Percentiles rank a stretch among this genome's conserved stretches.
Evolutionary conservation across 2,888 invertebrate genomes (phyloP).

Genomic region (Nomada hirtipes): DNA sequence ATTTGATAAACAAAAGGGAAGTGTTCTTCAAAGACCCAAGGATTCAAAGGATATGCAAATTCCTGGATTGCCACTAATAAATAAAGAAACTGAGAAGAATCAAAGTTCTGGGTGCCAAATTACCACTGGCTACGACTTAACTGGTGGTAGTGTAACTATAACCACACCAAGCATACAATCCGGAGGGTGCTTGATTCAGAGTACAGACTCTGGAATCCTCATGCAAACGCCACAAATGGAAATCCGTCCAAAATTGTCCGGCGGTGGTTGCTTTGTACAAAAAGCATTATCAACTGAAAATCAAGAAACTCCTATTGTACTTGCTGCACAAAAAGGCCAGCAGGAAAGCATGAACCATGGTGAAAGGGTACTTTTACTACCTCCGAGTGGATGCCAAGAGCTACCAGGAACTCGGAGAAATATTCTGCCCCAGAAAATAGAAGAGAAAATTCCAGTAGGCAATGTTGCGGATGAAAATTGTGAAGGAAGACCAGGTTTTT

Average conservation of each 20-base stretch:
- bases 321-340: slow-evolving; percentile 6
- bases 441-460: neutral
- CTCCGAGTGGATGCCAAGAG: slow-evolving; percentile 80
- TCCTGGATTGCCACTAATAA: slow-evolving; percentile 22
- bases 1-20: slow-evolving; percentile 27
- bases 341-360: slow-evolving; percentile 12
- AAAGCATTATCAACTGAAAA: slow-evolving; percentile 64
- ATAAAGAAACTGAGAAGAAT: slow-evolving; percentile 12
- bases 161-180: slow-evolving; percentile 74
- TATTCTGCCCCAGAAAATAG: slow-evolving; percentile 16
- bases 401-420: slow-evolving; percentile 75
- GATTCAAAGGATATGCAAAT: slow-evolving; percentile 7
- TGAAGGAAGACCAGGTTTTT: slow-evolving; percentile 13
- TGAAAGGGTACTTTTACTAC: slow-evolving; percentile 51
- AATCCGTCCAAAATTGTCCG: slow-evolving; percentile 74
- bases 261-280: slow-evolving; percentile 72
- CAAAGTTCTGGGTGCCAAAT: slow-evolving; percentile 65
- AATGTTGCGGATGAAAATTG: neutral
- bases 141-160: slow-evolving; percentile 76
- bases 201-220: slow-evolving; percentile 66
- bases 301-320: slow-evolving; percentile 31
- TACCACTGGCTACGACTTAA: slow-evolving; percentile 74
- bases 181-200: slow-evolving; percentile 74
- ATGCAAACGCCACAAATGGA: slow-evolving; percentile 74
- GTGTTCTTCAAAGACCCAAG: slow-evolving; percentile 18